A percentile compares a stretch with the other conserved stretches of the same genome.
These are phyloP conservation scores for Urocitellus parryii DNA, from an alignment of 2,113 vertebrate species.

Conservation along the genomic window DNA sequence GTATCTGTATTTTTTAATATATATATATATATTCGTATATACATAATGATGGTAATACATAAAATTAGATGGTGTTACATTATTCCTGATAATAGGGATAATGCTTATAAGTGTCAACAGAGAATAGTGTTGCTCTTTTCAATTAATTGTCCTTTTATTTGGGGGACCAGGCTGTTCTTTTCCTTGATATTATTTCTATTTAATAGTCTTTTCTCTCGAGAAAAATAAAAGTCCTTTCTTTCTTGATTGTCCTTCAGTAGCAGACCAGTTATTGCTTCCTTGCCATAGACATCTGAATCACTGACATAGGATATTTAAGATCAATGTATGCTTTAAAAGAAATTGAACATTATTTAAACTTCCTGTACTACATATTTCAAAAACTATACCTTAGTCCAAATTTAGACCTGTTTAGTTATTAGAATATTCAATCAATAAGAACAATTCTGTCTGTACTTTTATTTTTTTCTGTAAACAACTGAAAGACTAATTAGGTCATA, in stretches of 20 bases:
- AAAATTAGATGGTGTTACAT: constrained; percentile 66
- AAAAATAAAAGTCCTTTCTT: background rate
- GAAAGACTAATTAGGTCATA: constrained; percentile 60
- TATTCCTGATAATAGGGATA: constrained; percentile 70
- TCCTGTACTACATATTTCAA: constrained; percentile 45
- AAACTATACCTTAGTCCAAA: constrained; percentile 39
- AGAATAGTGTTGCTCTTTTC: constrained; percentile 45
- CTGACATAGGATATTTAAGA: constrained; percentile 34
- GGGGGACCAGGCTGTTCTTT: constrained; percentile 52
- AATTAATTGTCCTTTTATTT: constrained; percentile 71
- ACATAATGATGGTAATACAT: constrained; percentile 56
- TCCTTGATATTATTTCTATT: constrained; percentile 47
- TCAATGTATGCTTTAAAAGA: constrained; percentile 46
- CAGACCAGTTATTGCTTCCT: constrained; percentile 56
- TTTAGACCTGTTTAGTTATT: constrained; percentile 25
- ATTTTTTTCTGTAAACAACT: constrained; percentile 67
- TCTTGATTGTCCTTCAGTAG: constrained; percentile 25
- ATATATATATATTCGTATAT: constrained; percentile 49
- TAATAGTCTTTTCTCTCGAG: constrained; percentile 36
- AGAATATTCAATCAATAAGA: constrained; percentile 35
- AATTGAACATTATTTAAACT: constrained; percentile 47
- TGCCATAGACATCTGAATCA: constrained; percentile 45
- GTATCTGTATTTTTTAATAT: constrained; percentile 72
- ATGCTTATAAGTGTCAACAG: constrained; percentile 74
- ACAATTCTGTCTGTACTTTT: constrained; percentile 57